These are phyloP conservation scores for Cerastoderma edule DNA, from an alignment of 2,888 invertebrate species.

Conservation along the genomic window DNA sequence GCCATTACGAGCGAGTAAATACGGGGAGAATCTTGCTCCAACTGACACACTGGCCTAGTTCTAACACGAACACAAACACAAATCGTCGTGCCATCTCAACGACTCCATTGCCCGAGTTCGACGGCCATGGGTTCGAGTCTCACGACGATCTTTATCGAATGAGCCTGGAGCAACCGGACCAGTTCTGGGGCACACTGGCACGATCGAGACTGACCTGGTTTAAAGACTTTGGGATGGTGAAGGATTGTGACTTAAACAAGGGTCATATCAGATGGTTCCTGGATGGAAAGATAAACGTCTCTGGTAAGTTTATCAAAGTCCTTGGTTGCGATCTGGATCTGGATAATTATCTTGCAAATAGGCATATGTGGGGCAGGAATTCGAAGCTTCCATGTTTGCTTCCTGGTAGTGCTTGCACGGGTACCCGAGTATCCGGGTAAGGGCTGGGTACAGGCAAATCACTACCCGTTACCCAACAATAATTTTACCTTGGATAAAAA, in stretches of 20 bases:
- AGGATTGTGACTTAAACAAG: conserved; percentile 78
- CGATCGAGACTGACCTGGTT: conserved; percentile 80
- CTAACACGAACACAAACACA: too few relatives aligned
- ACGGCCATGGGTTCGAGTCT: conserved; percentile 61
- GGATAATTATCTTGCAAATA: too few relatives aligned
- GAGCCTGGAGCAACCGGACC: conserved; percentile 79
- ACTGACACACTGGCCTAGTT: too few relatives aligned
- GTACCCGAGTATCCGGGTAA: too few relatives aligned
- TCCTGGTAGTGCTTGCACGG: too few relatives aligned
- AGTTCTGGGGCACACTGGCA: conserved; percentile 83
- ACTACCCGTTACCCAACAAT: too few relatives aligned
- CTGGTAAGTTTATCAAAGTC: too few relatives aligned
- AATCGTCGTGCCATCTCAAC: conserved; percentile 55
- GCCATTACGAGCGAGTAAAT: neutral
- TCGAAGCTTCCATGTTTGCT: too few relatives aligned
- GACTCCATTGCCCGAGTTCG: conserved; percentile 79
- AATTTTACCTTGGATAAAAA: too few relatives aligned
- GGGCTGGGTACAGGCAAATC: too few relatives aligned
- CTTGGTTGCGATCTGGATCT: too few relatives aligned
- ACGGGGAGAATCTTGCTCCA: neutral
- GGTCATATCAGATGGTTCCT: conserved; percentile 83
- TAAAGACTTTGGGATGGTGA: conserved; percentile 78
- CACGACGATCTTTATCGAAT: conserved; percentile 81
- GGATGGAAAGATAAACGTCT: conserved; percentile 83
- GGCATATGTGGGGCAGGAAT: too few relatives aligned